Base-by-base conservation (phyloP, 2,797 vertebrate genomes). In the Erpetoichthys calabaricus region DNA sequence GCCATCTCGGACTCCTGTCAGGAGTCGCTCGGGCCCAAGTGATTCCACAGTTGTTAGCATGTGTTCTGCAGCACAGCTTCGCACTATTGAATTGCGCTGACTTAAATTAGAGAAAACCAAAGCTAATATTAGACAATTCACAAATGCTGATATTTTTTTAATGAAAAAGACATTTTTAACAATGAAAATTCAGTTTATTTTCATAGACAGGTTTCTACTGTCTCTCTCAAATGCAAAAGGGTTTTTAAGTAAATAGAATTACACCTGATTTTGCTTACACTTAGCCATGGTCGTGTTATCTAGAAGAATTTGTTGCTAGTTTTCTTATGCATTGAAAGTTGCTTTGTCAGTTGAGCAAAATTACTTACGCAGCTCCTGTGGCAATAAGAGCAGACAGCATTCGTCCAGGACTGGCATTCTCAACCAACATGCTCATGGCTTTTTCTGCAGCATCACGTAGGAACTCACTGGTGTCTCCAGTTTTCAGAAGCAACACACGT, bases 401-500 rank as follows among this genome's bases (percentile, higher is more conserved):
- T 42, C 64, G 55, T 4, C 60, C 54, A 0, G 80, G 71, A 43
- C 73, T 83, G 66, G 77, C 75, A 0, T 42, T 78, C 42, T 8
- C 62, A 59, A 71, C 74, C 77, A 85, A 76, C 49, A 75, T 8
- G 0, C 51, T 64, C 53, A 86, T 66, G 7, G 74, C 66, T 1
- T 1, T 44, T 41, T 25, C 59, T 3, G 76, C 73, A 0, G 70
- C 75, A 58, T 65, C 70, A 61, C 79, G 74, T 51, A 86, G 71
- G 62, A 83, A 85, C 55, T 76, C 70, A 3, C 56, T 80, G 60
- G 72, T 47, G 56, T 82, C 73, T 0, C 68, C 66, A 41, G 68
- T 67, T 66, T 64, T 78, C 57, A 68, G 73, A 1, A 86, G 78
- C 61, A 86, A 61, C 44, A 74, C 72, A 1, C 44, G 57, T 50